Base-by-base conservation (phyloP, 2,113 vertebrate genomes). In the Melanerpes aurifrons region DNA sequence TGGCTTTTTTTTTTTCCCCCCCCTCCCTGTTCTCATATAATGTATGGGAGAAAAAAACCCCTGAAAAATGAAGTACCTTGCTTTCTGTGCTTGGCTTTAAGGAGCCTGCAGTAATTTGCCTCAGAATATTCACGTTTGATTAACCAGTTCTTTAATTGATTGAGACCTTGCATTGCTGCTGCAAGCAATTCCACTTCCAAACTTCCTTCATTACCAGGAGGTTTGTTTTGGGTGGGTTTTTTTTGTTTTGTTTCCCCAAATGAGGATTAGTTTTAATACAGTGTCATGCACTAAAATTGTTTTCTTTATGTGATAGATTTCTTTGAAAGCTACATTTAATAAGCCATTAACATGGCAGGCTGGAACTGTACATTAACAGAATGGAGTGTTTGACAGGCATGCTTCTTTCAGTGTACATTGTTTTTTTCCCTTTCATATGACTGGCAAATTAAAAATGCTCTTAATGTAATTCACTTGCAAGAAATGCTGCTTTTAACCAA, bases 241-340 rank as follows among this genome's bases (percentile, higher is more conserved):
- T 87, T 87, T 89, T n/a, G n/a, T n/a, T 40, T 40, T 40, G 10
- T 12, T 12, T 12, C 11, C 11, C 40, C 61, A 77, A 45, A 68
- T 74, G 50, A 83, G n/a, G 32, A 71, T 94, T 86, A 81, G 66
- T 83, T 95, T 89, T 87, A 86, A 85, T 93, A 80, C 24, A 61
- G 68, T 61, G 53, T 72, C 37, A 68, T 62, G 31, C 54, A 75
- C 79, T 83, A 93, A 86, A 86, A 84, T 75, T 83, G 47, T 89
- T 93, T 94, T 92, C 87, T 91, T 92, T 92, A 19, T 91, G 32
- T 62, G 35, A 68, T 83, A 92, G 43, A 89, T 90, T 85, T 76
- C 63, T 71, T 85, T 66, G 82, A 73, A 89, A 87, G 77, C 32
- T 80, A 15, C 32, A 10, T 83, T 92, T 80, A 87, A 71, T 89